Evolutionary conservation across 2,888 invertebrate genomes (phyloP).

Genomic region (Euproctis similis): DNA sequence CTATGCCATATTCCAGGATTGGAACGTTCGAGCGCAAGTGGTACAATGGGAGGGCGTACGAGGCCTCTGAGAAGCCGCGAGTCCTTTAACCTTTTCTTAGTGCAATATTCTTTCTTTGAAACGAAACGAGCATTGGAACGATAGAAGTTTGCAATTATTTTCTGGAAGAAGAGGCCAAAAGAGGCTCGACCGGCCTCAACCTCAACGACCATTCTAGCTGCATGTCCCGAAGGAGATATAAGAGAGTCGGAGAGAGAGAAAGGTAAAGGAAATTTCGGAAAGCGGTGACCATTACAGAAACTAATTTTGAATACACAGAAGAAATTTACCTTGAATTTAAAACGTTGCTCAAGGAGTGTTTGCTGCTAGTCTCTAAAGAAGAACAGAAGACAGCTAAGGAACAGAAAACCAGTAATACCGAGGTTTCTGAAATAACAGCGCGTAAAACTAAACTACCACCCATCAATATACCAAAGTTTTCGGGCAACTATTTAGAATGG

Average conservation of each 20-base stretch:
- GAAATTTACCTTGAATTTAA: too few relatives aligned
- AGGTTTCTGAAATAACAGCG: too few relatives aligned
- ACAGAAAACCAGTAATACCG: too few relatives aligned
- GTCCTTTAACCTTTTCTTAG: not conserved
- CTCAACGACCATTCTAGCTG: not conserved
- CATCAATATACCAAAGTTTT: too few relatives aligned
- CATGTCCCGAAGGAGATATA: not conserved
- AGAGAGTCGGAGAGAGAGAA: not conserved
- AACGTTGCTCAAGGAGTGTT: too few relatives aligned
- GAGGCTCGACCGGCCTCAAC: not conserved
- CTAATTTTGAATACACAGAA: too few relatives aligned
- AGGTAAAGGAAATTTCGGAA: not conserved
- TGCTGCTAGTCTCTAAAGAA: too few relatives aligned
- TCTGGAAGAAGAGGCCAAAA: not conserved
- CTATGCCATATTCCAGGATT: not conserved
- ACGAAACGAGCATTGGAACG: not conserved
- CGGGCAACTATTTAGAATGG: too few relatives aligned
- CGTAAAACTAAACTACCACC: too few relatives aligned
- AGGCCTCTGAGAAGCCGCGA: not conserved
- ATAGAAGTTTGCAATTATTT: not conserved
- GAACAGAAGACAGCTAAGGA: too few relatives aligned
- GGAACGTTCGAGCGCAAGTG: not conserved
- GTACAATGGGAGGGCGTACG: not conserved
- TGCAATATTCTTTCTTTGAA: not conserved
- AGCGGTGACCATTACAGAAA: not conserved